Percentiles rank a stretch among this genome's conserved stretches.
phyloP scores from a whole-genome alignment of 2,797 vertebrate species.

The Syndactyla subalaris region DNA sequence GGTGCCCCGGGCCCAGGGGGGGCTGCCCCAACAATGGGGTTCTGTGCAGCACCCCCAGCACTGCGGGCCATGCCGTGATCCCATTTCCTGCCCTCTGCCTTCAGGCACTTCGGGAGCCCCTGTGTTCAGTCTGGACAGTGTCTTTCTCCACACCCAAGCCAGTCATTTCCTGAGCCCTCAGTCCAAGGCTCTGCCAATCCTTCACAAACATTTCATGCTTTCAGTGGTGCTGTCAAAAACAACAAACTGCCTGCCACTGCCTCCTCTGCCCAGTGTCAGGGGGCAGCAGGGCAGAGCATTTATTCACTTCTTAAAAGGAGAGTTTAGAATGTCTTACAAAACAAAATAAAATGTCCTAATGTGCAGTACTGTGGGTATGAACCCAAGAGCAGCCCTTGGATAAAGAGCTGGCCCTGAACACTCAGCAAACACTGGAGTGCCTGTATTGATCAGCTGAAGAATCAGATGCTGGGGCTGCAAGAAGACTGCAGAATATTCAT shows the following conservation, averaged over 20 bases:
- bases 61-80: constrained; percentile 7
- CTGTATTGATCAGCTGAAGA: not conserved
- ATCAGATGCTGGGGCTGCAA: not conserved
- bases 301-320: not conserved
- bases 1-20: not conserved
- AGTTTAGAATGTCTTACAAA: not conserved
- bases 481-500: not conserved
- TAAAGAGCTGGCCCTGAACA: not conserved
- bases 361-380: not conserved
- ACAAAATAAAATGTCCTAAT: not conserved
- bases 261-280: not conserved
- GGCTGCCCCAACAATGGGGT: not conserved
- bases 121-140: constrained; percentile 64
- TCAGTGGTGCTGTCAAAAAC: constrained; percentile 33
- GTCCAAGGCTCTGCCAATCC: constrained; percentile 39
- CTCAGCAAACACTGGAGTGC: not conserved
- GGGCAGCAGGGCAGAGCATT: not conserved
- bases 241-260: constrained; percentile 28
- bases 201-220: constrained; percentile 64
- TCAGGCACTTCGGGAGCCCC: constrained; percentile 4
- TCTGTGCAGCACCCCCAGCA: not conserved
- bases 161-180: constrained; percentile 78
- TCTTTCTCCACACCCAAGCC: constrained; percentile 69
- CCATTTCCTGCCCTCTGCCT: constrained; percentile 55
- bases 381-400: not conserved